A percentile compares a stretch with the other conserved stretches of the same genome.
Conservation (phyloP, 2,797 vertebrate species). For the Periophthalmus magnuspinnatus region DNA sequence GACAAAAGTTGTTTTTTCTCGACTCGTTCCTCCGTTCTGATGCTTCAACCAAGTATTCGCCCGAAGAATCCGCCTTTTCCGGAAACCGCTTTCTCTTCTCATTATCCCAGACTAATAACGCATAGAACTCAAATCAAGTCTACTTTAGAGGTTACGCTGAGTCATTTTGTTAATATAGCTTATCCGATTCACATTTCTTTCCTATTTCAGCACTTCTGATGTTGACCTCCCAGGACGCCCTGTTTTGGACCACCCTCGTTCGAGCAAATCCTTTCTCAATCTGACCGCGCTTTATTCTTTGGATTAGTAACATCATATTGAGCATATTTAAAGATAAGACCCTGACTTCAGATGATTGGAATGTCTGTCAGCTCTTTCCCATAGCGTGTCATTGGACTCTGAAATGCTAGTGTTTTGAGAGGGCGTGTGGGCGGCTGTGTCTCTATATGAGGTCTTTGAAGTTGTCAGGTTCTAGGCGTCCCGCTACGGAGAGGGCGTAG, state of each 20-base stretch:
- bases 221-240: neutral
- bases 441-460: neutral
- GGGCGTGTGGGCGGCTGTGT: neutral
- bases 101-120: too few species aligned
- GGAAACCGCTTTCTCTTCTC: too few species aligned
- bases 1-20: too few species aligned
- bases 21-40: too few species aligned
- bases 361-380: conserved; percentile 5
- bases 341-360: neutral
- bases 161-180: neutral
- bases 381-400: neutral
- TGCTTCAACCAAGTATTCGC: too few species aligned
- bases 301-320: conserved; percentile 1
- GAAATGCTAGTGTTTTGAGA: neutral
- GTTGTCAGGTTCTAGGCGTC: conserved; percentile 3
- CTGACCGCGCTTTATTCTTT: neutral
- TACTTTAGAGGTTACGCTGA: too few species aligned
- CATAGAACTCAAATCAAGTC: too few species aligned
- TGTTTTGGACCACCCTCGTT: neutral
- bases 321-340: conserved; percentile 1
- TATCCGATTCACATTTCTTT: neutral
- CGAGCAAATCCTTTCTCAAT: neutral
- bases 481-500: neutral
- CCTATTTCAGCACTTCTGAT: neutral
- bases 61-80: too few species aligned